Evolutionary conservation across 2,797 vertebrate species (phyloP).

Genomic region (Schizopygopsis pylzovi): DNA sequence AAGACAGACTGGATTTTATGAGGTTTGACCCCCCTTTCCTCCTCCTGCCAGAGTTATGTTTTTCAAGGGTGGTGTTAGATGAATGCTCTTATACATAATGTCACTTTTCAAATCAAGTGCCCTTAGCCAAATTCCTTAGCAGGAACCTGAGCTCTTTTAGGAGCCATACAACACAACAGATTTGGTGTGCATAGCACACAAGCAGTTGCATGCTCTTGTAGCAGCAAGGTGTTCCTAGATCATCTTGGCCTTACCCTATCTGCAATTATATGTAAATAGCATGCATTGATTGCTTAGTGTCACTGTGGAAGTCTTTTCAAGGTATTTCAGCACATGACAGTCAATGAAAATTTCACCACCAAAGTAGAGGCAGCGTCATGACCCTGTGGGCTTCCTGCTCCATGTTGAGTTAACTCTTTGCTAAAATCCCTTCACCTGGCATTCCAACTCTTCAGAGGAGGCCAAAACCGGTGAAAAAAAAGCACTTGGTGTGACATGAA

Average conservation of each 20-base stretch:
- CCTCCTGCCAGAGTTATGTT: neutral
- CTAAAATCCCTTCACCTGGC: neutral
- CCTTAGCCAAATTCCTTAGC: neutral
- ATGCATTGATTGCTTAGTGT: neutral
- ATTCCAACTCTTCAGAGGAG: neutral
- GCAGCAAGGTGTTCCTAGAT: neutral
- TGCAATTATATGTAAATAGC: neutral
- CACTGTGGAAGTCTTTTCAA: rapidly evolving
- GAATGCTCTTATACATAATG: neutral
- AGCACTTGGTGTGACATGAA: neutral
- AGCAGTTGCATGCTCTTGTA: neutral
- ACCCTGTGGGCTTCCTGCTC: neutral
- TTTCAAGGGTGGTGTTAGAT: neutral
- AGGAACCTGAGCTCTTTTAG: no score
- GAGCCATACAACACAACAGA: neutral
- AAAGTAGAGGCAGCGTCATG: neutral
- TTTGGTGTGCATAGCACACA: neutral
- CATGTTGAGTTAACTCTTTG: neutral
- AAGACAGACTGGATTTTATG: neutral
- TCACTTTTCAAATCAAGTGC: neutral
- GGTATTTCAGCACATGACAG: neutral
- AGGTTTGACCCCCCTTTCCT: no score
- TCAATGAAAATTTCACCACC: neutral
- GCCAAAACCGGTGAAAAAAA: neutral
- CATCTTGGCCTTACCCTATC: neutral